Evolutionary conservation across 1,140 invertebrate genomes (phyloP), one percentile per base, ranked within the genome.

Genomic region (Zaprionus ghesquierei): DNA sequence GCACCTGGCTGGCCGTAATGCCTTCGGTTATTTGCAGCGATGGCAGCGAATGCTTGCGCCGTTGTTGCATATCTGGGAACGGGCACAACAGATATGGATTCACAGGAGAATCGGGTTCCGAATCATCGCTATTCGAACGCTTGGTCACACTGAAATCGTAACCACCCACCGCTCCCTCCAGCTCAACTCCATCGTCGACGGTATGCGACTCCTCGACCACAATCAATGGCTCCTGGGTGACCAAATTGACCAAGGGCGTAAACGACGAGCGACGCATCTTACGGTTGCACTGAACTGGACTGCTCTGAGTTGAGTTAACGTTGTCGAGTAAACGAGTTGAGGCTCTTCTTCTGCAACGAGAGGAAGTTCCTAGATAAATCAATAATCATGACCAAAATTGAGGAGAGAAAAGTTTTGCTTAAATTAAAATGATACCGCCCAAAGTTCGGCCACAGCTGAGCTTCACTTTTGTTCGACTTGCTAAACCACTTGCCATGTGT

Each of bases 1-100:
- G 94, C 33, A 97, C 95, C 93, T 97, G 96, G 68, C 96, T 96
- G 44, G 96, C 96, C 18, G 96, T 97, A 74, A 96, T 96, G 56
- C 96, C 96, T 38, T 95, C 94, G 41, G 95, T 96, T 79, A 96
- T 96, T 72, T 96, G 95, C 5, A 96, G 95, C 1, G 96, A 96
- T 2, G 96, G 96, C 75, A 97, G 92, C 15, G 96, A 97, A 75
- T 96, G 95, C 90, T 97, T 97, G 64, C 96, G 93, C 2, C 94
- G 94, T 62, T 95, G 94, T 61, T 93, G 89, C 46, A 92, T 91
- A 62, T 95, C 95, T 51, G 95, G 93, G 93, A 95, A 96, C 1
- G 96, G 96, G 12, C 95, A 96, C 22, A 97, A 92, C 49, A 96
- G 93, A 92, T 95, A 96, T 0, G 96, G 96, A 91, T 96, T 96